Conservation (phyloP, 2,888 invertebrate genomes). For the Iphiclides podalirius region DNA sequence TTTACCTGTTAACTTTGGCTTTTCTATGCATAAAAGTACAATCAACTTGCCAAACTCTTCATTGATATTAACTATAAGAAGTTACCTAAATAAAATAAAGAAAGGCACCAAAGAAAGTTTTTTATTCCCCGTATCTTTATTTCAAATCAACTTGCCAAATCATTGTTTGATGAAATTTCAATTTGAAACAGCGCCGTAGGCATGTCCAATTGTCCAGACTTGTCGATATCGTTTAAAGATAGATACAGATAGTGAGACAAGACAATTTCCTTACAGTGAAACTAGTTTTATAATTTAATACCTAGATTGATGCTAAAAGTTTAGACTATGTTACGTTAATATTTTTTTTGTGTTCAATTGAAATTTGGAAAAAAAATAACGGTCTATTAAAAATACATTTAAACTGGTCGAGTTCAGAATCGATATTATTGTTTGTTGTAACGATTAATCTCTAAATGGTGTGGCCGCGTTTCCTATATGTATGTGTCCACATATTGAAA, state of each 20-base stretch:
- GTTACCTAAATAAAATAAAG: not conserved
- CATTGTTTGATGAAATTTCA: conserved; percentile 35
- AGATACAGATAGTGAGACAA: too few species aligned
- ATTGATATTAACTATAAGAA: not conserved
- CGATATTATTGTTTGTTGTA: too few species aligned
- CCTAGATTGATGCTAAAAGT: too few species aligned
- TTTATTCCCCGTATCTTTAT: conserved; percentile 27
- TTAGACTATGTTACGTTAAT: too few species aligned
- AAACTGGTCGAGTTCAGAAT: not conserved
- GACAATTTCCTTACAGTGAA: too few species aligned
- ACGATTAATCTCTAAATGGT: too few species aligned
- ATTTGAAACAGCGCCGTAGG: conserved; percentile 13
- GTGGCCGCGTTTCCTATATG: too few species aligned
- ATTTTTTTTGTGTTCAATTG: too few species aligned
- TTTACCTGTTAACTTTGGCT: conserved; percentile 35
- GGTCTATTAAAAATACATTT: too few species aligned
- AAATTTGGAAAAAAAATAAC: too few species aligned
- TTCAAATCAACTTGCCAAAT: conserved; percentile 52
- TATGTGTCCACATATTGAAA: too few species aligned
- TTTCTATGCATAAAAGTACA: conserved; percentile 31
- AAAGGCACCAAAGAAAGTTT: conserved; percentile 14
- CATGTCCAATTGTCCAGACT: not conserved
- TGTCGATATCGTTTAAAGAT: conserved; percentile 24
- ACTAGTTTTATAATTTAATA: too few species aligned
- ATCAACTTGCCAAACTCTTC: conserved; percentile 7